Percentiles rank a stretch among this genome's conserved stretches.
Evolutionary conservation across 1,140 invertebrate species (phyloP).

Genomic region (Drosophila melanica): DNA sequence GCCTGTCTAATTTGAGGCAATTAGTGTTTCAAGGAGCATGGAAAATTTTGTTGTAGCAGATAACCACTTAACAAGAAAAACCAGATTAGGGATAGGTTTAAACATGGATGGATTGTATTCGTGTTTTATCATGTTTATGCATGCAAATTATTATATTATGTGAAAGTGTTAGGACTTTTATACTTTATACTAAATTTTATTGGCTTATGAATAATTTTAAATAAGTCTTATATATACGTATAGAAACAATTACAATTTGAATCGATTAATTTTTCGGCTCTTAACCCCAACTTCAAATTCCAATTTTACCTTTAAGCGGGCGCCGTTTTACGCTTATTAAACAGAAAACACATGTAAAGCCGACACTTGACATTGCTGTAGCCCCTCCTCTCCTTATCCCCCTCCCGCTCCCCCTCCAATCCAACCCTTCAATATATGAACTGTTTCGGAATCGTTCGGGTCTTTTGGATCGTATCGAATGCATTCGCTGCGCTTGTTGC

Average conservation of each 20-base stretch:
- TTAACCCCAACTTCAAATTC: background rate
- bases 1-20: constrained; percentile 52
- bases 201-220: too few relatives aligned
- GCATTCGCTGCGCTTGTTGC: constrained; percentile 69
- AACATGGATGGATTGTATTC: too few relatives aligned
- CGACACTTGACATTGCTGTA: constrained; percentile 39
- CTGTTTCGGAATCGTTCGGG: background rate
- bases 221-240: too few relatives aligned
- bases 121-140: too few relatives aligned
- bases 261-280: background rate
- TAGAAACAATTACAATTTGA: too few relatives aligned
- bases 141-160: too few relatives aligned
- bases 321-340: constrained; percentile 37
- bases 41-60: constrained; percentile 15
- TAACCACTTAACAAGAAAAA: constrained; percentile 9
- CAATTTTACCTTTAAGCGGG: background rate
- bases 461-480: constrained; percentile 42
- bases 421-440: constrained; percentile 5
- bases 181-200: too few relatives aligned
- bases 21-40: constrained; percentile 46
- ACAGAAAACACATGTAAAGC: constrained; percentile 14
- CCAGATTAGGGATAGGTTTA: too few relatives aligned
- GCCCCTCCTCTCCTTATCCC: background rate
- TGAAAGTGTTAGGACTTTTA: too few relatives aligned
- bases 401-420: background rate